Conservation (phyloP, 2,797 vertebrate species). For the Eulemur albifrons region DNA sequence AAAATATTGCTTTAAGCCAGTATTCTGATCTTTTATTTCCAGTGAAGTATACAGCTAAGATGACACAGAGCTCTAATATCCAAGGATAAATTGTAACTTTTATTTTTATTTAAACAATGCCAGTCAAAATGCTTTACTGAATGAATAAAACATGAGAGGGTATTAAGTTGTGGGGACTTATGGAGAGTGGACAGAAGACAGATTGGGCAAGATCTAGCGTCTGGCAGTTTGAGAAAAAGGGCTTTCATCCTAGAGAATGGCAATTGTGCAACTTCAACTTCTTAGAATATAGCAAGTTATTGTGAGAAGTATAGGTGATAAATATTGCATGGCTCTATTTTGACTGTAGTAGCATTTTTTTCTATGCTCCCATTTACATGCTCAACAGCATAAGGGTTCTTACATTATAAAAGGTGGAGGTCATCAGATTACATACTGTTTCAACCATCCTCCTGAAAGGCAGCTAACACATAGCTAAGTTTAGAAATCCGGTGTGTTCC, state of each 20-base stretch:
- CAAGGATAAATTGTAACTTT: conserved; percentile 16
- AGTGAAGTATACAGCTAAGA: neutral
- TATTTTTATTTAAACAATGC: conserved; percentile 50
- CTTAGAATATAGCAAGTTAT: conserved; percentile 42
- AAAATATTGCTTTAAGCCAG: conserved; percentile 17
- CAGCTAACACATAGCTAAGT: neutral
- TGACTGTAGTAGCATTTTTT: conserved; percentile 25
- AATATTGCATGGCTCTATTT: conserved; percentile 50
- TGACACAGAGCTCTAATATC: neutral
- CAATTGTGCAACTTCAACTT: conserved; percentile 21
- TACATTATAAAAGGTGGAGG: conserved; percentile 20
- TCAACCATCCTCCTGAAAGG: neutral
- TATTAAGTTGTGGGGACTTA: neutral
- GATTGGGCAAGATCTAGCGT: neutral
- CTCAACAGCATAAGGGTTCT: conserved; percentile 35
- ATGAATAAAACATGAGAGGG: conserved; percentile 10
- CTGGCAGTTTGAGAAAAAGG: conserved; percentile 28
- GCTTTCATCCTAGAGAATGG: conserved; percentile 30
- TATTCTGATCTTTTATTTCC: conserved; percentile 41
- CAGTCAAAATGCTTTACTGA: conserved; percentile 33
- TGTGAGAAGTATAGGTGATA: conserved; percentile 37
- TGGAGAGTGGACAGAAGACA: neutral
- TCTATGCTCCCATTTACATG: conserved; percentile 45
- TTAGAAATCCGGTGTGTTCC: conserved; percentile 49
- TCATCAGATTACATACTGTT: conserved; percentile 1